These are phyloP conservation scores for Gasterosteus nipponicus DNA, from an alignment of 2,113 vertebrate species.

Conservation along the genomic window DNA sequence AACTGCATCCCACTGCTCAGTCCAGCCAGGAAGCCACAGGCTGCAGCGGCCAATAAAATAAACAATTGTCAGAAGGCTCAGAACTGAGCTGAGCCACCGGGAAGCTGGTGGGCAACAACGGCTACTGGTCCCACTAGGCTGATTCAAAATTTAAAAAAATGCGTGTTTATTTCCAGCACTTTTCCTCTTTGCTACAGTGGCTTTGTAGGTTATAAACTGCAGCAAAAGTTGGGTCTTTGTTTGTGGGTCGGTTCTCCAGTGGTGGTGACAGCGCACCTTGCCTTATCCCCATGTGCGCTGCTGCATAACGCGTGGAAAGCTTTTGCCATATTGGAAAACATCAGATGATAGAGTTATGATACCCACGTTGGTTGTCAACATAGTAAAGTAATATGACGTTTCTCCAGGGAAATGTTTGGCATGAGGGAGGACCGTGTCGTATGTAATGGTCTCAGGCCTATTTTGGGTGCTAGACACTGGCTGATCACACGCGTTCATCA, in stretches of 20 bases:
- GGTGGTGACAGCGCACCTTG: constrained; percentile 37
- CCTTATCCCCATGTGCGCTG: constrained; percentile 7
- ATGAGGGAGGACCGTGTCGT: constrained; percentile 55
- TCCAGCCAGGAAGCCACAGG: constrained; percentile 23
- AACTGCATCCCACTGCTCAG: constrained; percentile 13
- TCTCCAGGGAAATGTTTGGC: constrained; percentile 40
- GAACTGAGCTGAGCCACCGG: constrained; percentile 8
- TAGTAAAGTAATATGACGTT: background rate
- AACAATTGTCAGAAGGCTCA: constrained; percentile 28
- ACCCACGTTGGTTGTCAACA: constrained; percentile 6
- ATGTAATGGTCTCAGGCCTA: constrained; percentile 41
- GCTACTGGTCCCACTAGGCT: constrained; percentile 21
- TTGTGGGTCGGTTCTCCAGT: constrained; percentile 36
- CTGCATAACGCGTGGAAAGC: constrained; percentile 10
- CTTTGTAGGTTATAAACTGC: constrained; percentile 61
- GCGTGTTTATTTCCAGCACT: constrained; percentile 34
- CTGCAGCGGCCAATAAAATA: constrained; percentile 48
- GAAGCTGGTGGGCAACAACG: constrained; percentile 18
- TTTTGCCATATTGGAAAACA: constrained; percentile 22
- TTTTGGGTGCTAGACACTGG: constrained; percentile 42
- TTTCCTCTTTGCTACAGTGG: constrained; percentile 17
- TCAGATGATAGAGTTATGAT: background rate
- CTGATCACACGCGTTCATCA: constrained; percentile 49
- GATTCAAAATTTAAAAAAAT: constrained; percentile 20
- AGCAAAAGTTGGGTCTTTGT: constrained; percentile 34